Conservation (phyloP, 2,113 vertebrate genomes). For the Anarhynchus alexandrinus region DNA sequence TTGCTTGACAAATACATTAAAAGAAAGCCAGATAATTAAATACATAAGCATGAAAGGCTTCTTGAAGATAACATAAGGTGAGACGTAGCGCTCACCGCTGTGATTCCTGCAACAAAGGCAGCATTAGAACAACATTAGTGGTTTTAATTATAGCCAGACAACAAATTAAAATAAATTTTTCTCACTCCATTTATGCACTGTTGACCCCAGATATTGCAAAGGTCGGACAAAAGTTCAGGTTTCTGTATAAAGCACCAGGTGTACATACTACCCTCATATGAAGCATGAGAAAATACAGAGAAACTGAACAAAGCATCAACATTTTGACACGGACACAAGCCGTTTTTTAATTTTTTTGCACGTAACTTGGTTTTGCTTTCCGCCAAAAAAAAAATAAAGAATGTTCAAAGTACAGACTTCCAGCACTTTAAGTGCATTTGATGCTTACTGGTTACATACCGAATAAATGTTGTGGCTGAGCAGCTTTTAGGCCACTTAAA, state of each 20-base stretch:
- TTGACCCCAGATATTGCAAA: neutral
- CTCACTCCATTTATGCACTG: neutral
- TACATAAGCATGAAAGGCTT: conserved; percentile 47
- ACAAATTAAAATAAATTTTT: conserved; percentile 31
- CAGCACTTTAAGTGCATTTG: neutral
- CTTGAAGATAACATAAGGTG: conserved; percentile 47
- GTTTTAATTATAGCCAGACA: conserved; percentile 32
- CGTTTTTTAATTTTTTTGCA: neutral
- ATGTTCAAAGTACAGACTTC: neutral
- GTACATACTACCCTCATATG: neutral
- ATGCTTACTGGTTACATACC: neutral
- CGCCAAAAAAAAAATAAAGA: neutral
- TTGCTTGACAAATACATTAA: conserved; percentile 42
- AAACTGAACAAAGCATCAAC: neutral
- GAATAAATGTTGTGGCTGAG: neutral
- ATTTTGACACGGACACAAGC: neutral
- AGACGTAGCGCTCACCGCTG: neutral
- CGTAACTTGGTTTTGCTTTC: neutral
- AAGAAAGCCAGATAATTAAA: conserved; percentile 31
- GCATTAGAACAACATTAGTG: conserved; percentile 20
- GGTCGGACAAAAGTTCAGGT: neutral
- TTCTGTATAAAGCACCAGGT: neutral
- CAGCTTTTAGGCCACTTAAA: neutral
- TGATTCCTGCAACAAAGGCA: conserved; percentile 33
- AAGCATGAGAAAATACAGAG: neutral